Evolutionary conservation across 2,113 vertebrate genomes (phyloP), one percentile per base, ranked within the genome.

Genomic region (Chionomys nivalis): DNA sequence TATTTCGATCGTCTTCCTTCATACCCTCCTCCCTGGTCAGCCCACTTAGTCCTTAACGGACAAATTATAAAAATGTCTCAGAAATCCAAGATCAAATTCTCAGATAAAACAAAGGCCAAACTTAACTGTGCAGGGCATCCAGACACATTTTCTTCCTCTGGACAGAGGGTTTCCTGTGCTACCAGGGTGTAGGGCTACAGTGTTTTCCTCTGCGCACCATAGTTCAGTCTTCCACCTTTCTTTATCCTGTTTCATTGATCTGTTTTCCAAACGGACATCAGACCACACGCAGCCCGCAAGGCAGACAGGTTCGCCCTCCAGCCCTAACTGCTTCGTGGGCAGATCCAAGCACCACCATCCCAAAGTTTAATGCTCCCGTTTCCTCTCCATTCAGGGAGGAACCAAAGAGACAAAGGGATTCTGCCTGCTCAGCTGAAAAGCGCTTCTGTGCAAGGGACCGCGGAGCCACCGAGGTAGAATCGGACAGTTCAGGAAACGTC

Each of bases 351-450:
- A 79, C 96, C 96, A 96, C 44, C 85, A 86, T 4, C 81, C 58
- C 86, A 63, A 39, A 75, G 94, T 70, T 92, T 65, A 92, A 65
- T n/a, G 52, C 61, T 92, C 72, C 90, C 47, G 44, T 0, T 58
- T 88, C 89, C 77, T 90, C 79, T 86, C 88, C 12, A 6, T 86
- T 82, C 31, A 89, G 86, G 95, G 65, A 94, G 7, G 5, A 72
- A 78, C 70, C 65, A 73, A 73, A 90, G 90, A 82, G 81, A 58
- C 73, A 89, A 95, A 96, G 96, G 92, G 86, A 39, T 97, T 96
- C 94, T 36, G 75, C 72, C 79, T 58, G 81, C 85, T 94, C 95
- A 89, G 94, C 90, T 75, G 86, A 85, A 97, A 97, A 82, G n/a
- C 0, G 4, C 73, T 86, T 94, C 85, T 90, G 75, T 89, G 86